Evolutionary conservation across 2,888 invertebrate genomes (phyloP), one percentile per base, ranked within the genome.

Genomic region (Hirtodrosophila cameraria): DNA sequence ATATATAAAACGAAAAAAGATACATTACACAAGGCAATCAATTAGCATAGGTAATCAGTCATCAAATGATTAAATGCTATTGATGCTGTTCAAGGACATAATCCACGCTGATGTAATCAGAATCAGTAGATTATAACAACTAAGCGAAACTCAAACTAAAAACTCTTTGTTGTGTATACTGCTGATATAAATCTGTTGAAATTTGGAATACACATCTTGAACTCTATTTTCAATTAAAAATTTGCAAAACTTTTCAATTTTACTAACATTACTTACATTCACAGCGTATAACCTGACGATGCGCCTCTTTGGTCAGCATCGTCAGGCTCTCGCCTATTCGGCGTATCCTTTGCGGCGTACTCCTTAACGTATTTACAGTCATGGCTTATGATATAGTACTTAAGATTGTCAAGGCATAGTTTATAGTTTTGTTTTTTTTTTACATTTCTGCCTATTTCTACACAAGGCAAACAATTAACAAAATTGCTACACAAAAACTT

Each of bases 291-390:
- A 84, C 74, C 58, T 70, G 70, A 27, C 68, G 64, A 39, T 75
- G 82, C 20, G 88, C 88, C 53, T 87, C 79, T 57, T 81, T 81
- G 43, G 69, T 87, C 30, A 89, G 76, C 86, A 89, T 84, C 79
- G 86, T 75, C 46, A 89, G 83, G 16, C 88, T 84, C 38, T 84
- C 72, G 49, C 87, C 87, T 42, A 82, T 70, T 45, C 41, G 59
- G 6, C 80, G 80, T 50, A 85, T 71, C 55, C 82, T 71, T 53
- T 70, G 63, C 28, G 85, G 84, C 25, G 77, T 61, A 8, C 60
- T 59, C 69, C 54, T 71, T 54, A 86, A 11, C 33, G 58, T 71
- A 31, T 38, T 45, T n/a, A 50, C 57, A 16, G 53, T 52, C 70
- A 75, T 42, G 23, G 12, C 7, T 7, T 18, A 9, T 18, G 53